Conservation (phyloP, 2,113 vertebrate genomes). For the Sebastes schlegelii region DNA sequence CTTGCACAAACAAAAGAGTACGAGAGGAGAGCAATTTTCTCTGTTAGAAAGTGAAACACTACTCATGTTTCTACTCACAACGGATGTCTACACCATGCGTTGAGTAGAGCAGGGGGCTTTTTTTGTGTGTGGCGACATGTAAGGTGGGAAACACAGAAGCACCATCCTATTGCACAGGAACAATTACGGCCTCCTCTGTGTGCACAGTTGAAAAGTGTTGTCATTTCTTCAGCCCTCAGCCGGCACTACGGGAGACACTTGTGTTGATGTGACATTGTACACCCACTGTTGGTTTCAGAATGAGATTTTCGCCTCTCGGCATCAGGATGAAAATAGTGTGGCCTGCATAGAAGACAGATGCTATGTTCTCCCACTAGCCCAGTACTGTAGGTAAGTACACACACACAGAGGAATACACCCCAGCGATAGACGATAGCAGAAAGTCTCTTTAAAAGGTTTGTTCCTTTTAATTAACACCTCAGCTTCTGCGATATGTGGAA, state of each 20-base stretch:
- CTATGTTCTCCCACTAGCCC: constrained; percentile 97
- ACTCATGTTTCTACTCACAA: not conserved
- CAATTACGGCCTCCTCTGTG: not conserved
- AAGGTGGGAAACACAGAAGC: not conserved
- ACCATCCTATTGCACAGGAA: constrained; percentile 11
- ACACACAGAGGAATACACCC: not conserved
- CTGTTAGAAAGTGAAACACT: not conserved
- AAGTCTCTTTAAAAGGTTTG: constrained; percentile 1
- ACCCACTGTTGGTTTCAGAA: constrained; percentile 86
- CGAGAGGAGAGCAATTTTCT: constrained; percentile 3
- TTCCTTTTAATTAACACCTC: constrained; percentile 48
- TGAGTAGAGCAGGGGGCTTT: not conserved
- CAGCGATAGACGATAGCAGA: not conserved
- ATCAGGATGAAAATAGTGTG: constrained; percentile 99
- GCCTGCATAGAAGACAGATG: constrained; percentile 99
- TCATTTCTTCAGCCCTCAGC: constrained; percentile 29
- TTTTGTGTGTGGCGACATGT: not conserved
- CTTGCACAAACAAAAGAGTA: constrained; percentile 6
- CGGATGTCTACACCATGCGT: not conserved
- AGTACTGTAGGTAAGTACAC: constrained; percentile 95
- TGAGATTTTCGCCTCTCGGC: constrained; percentile 98
- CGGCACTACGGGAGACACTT: constrained; percentile 11
- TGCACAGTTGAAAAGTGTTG: not conserved
- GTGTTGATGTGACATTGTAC: constrained; percentile 62
- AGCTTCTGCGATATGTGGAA: constrained; percentile 11